A percentile compares a stretch with the other conserved stretches of the same genome.
Conservation (phyloP, 1,140 invertebrate species). For the Dysdera silvatica region DNA sequence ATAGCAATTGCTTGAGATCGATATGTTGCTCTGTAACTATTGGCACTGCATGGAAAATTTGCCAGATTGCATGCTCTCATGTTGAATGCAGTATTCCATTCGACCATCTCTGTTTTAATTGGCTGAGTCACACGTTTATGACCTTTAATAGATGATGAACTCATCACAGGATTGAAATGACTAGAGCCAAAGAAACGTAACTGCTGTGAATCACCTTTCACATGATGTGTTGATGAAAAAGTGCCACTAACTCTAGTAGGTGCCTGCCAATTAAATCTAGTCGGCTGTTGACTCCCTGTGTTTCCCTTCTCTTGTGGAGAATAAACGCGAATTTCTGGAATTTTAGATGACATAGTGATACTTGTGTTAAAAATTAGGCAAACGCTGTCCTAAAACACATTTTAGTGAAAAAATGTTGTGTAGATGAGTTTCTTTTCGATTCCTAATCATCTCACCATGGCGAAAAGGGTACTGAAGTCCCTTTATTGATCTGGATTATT, state of each 20-base stretch:
- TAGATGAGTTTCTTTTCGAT: no score
- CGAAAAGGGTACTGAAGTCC: no score
- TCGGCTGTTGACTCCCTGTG: not conserved
- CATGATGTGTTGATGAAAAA: constrained; percentile 1
- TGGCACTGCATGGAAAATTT: constrained; percentile 27
- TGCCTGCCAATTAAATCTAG: constrained; percentile 17
- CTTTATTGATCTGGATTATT: no score
- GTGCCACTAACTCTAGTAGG: constrained; percentile 23
- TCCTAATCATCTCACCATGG: no score
- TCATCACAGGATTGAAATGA: not conserved
- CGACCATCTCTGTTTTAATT: constrained; percentile 13
- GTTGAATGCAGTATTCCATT: constrained; percentile 28
- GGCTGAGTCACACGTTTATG: constrained; percentile 15
- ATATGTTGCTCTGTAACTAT: constrained; percentile 23
- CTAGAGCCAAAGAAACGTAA: constrained; percentile 9
- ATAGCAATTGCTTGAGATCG: constrained; percentile 30
- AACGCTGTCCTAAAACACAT: no score
- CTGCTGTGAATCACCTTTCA: constrained; percentile 12
- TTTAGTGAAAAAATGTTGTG: no score
- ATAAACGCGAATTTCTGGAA: constrained; percentile 32
- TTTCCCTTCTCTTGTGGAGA: constrained; percentile 28
- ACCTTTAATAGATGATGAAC: constrained; percentile 15
- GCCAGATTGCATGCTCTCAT: constrained; percentile 28
- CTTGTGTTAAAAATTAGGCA: no score
- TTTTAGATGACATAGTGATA: constrained; percentile 19